A percentile compares a stretch with the other conserved stretches of the same genome.
phyloP scores from a whole-genome alignment of 2,888 invertebrate genomes.

The Pseudeuparius sepicola region DNA sequence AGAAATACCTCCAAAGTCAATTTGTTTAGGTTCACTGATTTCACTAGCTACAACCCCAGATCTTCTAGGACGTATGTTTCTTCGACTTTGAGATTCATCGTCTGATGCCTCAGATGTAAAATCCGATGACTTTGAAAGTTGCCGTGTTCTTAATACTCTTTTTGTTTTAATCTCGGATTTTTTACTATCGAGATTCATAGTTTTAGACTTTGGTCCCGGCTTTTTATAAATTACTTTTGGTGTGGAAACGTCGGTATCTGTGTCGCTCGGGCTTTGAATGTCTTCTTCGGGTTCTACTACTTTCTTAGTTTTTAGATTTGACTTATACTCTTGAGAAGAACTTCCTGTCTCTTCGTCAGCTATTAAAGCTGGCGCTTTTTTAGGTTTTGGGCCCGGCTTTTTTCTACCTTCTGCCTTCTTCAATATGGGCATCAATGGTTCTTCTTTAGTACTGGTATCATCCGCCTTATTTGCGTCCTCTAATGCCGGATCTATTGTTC shows the following conservation, averaged over 20 bases:
- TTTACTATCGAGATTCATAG: slow-evolving; percentile 3
- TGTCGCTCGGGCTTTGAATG: slow-evolving; percentile 2
- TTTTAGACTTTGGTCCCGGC: slow-evolving; percentile 16
- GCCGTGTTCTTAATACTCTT: too few relatives aligned
- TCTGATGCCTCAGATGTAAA: too few relatives aligned
- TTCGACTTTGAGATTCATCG: too few relatives aligned
- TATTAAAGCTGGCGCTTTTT: too few relatives aligned
- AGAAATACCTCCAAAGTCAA: too few relatives aligned
- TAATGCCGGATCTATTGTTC: slow-evolving; percentile 19
- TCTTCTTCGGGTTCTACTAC: slow-evolving; percentile 3
- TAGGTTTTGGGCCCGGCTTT: slow-evolving; percentile 16
- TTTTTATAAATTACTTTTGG: slow-evolving; percentile 6
- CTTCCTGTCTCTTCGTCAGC: too few relatives aligned
- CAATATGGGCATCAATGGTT: too few relatives aligned
- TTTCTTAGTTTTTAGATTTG: slow-evolving; percentile 2
- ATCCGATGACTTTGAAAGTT: background rate
- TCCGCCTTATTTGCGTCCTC: too few relatives aligned
- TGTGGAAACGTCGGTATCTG: background rate
- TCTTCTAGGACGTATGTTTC: background rate
- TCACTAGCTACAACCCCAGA: background rate
- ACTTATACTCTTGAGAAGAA: too few relatives aligned
- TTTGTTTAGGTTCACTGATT: background rate
- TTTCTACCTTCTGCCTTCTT: too few relatives aligned
- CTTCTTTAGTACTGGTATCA: too few relatives aligned
- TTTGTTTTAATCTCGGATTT: too few relatives aligned